Evolutionary conservation across 2,113 vertebrate species (phyloP).

Genomic region (Centropristis striata): DNA sequence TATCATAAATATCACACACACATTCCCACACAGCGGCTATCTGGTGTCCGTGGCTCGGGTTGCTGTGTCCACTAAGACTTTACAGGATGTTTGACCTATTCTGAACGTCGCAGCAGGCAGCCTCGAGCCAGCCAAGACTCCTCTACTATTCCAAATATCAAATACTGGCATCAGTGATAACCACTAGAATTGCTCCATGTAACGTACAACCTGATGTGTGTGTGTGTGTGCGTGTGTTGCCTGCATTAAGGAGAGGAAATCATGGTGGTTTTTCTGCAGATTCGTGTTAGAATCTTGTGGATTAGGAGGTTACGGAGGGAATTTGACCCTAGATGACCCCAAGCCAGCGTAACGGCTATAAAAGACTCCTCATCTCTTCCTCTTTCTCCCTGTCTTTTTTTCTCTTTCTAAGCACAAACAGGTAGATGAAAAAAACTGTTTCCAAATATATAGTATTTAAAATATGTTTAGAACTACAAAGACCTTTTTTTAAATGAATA

Average conservation of each 20-base stretch:
- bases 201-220: constrained; percentile 6
- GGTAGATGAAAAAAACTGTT: neutral
- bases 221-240: constrained; percentile 7
- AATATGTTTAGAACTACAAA: neutral
- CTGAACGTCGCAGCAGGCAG: constrained; percentile 48
- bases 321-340: constrained; percentile 33
- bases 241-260: constrained; percentile 29
- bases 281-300: constrained; percentile 28
- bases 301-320: constrained; percentile 33
- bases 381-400: neutral
- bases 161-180: constrained; percentile 65
- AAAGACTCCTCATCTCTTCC: constrained; percentile 19
- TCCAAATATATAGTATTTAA: neutral
- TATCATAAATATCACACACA: constrained; percentile 68
- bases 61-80: constrained; percentile 78
- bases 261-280: constrained; percentile 22
- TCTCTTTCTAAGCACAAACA: neutral
- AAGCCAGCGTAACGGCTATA: neutral
- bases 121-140: constrained; percentile 51
- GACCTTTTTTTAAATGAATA: no score
- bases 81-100: constrained; percentile 78
- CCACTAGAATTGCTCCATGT: constrained; percentile 37
- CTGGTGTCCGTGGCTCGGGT: constrained; percentile 58
- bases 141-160: constrained; percentile 76
- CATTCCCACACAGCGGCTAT: constrained; percentile 56